phyloP scores from a whole-genome alignment of 2,888 invertebrate species.

The Amiota minor region DNA sequence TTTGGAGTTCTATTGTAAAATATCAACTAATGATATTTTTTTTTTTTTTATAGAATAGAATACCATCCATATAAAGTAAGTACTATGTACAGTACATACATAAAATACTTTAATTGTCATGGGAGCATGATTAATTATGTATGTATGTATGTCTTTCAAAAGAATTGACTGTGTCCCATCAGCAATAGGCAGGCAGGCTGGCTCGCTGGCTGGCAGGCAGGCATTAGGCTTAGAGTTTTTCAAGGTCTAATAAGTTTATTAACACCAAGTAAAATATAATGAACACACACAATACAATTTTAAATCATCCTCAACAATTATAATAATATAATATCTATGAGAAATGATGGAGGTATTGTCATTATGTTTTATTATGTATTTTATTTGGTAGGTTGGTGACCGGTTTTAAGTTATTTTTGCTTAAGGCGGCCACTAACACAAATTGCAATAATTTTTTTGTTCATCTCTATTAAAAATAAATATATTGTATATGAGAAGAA shows the following conservation, averaged over 20 bases:
- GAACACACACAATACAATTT: not conserved
- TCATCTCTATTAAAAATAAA: no score
- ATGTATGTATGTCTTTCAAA: not conserved
- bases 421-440: no score
- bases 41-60: no score
- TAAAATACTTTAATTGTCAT: slow-evolving; percentile 41
- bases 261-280: slow-evolving; percentile 36
- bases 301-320: not conserved
- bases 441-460: no score
- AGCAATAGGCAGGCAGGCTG: slow-evolving; percentile 51
- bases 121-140: slow-evolving; percentile 41
- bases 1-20: slow-evolving; percentile 26
- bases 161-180: slow-evolving; percentile 55
- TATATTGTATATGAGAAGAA: no score
- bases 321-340: not conserved
- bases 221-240: slow-evolving; percentile 43
- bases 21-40: not conserved
- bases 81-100: not conserved
- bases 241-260: slow-evolving; percentile 68
- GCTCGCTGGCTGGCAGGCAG: no score
- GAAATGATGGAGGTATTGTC: not conserved
- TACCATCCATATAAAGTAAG: not conserved
- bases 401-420: no score
- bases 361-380: not conserved
- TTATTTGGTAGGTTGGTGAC: no score